Percentiles rank a stretch among this genome's conserved stretches.
Conservation (phyloP, 2,113 vertebrate genomes). For the Dicrurus megarhynchus region DNA sequence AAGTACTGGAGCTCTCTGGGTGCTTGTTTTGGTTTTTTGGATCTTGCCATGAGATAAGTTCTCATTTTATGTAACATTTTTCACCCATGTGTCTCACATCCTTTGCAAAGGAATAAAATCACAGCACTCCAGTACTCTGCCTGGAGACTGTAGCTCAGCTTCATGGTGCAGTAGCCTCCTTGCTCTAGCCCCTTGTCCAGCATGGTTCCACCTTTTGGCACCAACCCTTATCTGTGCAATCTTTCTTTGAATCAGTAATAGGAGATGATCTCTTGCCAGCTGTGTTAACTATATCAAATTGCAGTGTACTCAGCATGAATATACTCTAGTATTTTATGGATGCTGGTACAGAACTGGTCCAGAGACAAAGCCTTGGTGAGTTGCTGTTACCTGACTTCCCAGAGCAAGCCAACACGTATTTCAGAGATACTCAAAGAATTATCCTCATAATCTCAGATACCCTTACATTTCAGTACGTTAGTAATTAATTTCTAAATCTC, state of each 20-base stretch:
- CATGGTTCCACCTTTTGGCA: neutral
- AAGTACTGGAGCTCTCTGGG: neutral
- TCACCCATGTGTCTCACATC: neutral
- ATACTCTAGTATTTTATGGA: neutral
- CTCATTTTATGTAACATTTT: neutral
- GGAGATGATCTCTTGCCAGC: neutral
- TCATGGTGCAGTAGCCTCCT: neutral
- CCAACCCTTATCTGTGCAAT: neutral
- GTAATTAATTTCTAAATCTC: neutral
- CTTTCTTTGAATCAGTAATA: neutral
- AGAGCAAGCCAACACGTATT: neutral
- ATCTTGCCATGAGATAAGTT: neutral
- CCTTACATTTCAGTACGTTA: neutral
- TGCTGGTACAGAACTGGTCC: neutral
- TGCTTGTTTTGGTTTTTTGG: neutral
- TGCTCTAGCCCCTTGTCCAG: neutral
- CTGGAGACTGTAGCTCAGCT: neutral
- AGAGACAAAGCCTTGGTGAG: neutral
- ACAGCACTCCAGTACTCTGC: neutral
- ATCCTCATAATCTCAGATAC: neutral
- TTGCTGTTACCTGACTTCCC: neutral
- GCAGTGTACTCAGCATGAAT: neutral
- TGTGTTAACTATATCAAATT: neutral
- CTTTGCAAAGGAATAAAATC: neutral
- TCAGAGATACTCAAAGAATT: neutral